Evolutionary conservation across 2,888 invertebrate species (phyloP).

Genomic region (Slavum lentiscoides): DNA sequence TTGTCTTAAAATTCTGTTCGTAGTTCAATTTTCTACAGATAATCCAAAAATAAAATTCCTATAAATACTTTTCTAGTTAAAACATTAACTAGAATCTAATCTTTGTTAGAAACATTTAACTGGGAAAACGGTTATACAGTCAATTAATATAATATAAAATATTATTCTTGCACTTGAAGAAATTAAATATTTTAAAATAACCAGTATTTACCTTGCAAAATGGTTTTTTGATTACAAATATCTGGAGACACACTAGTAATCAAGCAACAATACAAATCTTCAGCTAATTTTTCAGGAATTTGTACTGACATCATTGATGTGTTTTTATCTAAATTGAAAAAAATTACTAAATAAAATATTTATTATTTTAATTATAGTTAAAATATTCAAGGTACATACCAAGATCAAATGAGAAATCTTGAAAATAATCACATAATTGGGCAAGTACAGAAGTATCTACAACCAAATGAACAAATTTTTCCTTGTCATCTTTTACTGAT

Average conservation of each 20-base stretch:
- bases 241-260: conserved; percentile 26
- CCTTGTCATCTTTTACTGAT: neutral
- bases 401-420: conserved; percentile 19
- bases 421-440: conserved; percentile 46
- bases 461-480: conserved; percentile 34
- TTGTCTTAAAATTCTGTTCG: too few relatives aligned
- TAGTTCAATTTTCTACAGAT: too few relatives aligned
- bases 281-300: conserved; percentile 46
- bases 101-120: too few relatives aligned
- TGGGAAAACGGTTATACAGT: too few relatives aligned
- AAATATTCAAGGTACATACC: conserved; percentile 12
- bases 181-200: neutral
- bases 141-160: neutral
- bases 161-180: neutral
- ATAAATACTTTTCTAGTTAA: too few relatives aligned
- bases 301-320: conserved; percentile 37
- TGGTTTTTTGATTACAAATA: conserved; percentile 31
- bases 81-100: too few relatives aligned
- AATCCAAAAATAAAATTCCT: too few relatives aligned
- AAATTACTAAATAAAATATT: neutral
- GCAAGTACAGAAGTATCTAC: conserved; percentile 29
- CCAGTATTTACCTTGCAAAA: conserved; percentile 23
- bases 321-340: conserved; percentile 29
- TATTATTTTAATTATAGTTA: neutral
- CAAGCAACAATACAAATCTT: conserved; percentile 39